Percentiles rank a stretch among this genome's conserved stretches.
Evolutionary conservation across 64 coral and sea anemone species (phyloP).

Genomic region (Stichodactyla mertensii): DNA sequence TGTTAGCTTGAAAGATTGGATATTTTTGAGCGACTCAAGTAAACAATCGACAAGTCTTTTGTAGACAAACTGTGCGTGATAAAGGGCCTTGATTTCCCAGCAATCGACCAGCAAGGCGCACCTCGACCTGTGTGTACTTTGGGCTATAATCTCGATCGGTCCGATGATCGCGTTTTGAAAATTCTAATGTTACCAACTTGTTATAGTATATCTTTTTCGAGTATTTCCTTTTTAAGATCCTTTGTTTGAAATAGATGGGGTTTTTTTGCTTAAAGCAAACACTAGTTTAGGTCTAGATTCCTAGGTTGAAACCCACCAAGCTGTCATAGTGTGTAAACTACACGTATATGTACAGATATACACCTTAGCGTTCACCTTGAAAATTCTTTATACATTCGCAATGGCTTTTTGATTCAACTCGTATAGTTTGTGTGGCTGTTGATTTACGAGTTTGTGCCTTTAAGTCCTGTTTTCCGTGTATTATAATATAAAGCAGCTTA

Average conservation of each 20-base stretch:
- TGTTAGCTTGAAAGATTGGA: not conserved
- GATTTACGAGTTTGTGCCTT: not conserved
- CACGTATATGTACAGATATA: not conserved
- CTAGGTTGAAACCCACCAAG: not conserved
- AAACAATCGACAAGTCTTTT: constrained; percentile 14
- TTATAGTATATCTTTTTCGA: not conserved
- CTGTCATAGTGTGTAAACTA: not conserved
- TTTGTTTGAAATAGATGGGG: not conserved
- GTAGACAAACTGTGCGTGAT: not conserved
- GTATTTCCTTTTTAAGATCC: not conserved
- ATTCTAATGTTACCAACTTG: constrained; percentile 2
- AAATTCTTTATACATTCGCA: not conserved
- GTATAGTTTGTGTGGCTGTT: not conserved
- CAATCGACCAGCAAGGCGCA: not conserved
- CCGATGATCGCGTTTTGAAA: not conserved
- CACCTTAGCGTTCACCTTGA: not conserved
- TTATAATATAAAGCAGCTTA: not conserved
- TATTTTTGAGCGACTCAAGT: constrained; percentile 11
- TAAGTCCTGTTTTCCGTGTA: not conserved
- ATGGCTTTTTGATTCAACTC: not conserved
- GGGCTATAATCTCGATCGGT: not conserved
- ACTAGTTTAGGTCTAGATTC: not conserved
- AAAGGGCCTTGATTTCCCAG: not conserved
- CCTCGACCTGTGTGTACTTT: not conserved
- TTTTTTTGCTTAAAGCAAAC: not conserved